Percentiles rank a stretch among this genome's conserved stretches.
These are phyloP conservation scores for Stomorhina lunata DNA, from an alignment of 2,888 invertebrate genomes.

Conservation along the genomic window DNA sequence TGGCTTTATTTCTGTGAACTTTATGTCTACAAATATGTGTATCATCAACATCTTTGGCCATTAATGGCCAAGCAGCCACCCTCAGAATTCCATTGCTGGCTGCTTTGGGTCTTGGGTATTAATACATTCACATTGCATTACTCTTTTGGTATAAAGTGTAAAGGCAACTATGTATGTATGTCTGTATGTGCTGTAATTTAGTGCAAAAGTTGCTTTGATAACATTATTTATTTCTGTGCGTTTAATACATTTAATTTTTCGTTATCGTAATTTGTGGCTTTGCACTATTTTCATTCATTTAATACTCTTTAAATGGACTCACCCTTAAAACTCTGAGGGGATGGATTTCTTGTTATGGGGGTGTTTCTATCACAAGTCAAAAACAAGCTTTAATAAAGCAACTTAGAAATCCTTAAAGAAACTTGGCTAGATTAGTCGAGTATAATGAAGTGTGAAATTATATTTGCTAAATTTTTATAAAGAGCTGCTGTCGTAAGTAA, in stretches of 20 bases:
- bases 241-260: slow-evolving; percentile 60
- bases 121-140: slow-evolving; percentile 47
- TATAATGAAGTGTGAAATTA: slow-evolving; percentile 67
- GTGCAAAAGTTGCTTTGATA: slow-evolving; percentile 61
- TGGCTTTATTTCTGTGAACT: not conserved
- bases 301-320: slow-evolving; percentile 28
- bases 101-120: too few species aligned
- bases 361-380: slow-evolving; percentile 6
- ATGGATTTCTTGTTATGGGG: slow-evolving; percentile 27
- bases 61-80: slow-evolving; percentile 43
- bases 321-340: slow-evolving; percentile 1
- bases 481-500: too few species aligned
- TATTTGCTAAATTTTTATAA: slow-evolving; percentile 61
- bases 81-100: slow-evolving; percentile 44
- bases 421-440: slow-evolving; percentile 57
- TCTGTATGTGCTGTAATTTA: slow-evolving; percentile 54
- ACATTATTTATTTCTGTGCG: slow-evolving; percentile 60
- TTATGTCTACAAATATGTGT: slow-evolving; percentile 8
- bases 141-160: not conserved
- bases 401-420: not conserved
- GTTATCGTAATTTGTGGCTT: slow-evolving; percentile 66
- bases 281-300: slow-evolving; percentile 55
- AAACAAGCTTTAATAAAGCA: not conserved
- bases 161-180: not conserved
- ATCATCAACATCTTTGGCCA: slow-evolving; percentile 35